phyloP scores from a whole-genome alignment of 2,113 vertebrate genomes.

The Phoxinus phoxinus region DNA sequence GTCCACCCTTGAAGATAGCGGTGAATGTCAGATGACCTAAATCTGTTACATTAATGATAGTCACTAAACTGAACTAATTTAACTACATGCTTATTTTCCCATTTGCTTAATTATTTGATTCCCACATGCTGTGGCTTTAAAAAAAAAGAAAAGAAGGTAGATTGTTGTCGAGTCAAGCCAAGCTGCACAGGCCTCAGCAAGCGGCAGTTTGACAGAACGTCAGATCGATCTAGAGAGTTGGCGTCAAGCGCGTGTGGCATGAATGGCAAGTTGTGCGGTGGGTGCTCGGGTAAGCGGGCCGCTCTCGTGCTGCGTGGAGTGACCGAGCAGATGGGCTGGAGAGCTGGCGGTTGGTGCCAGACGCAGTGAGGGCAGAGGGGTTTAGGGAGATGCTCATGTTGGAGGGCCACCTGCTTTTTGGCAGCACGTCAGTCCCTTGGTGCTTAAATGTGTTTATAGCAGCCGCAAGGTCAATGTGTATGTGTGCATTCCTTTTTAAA shows the following conservation, averaged over 20 bases:
- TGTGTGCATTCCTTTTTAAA: conserved; percentile 26
- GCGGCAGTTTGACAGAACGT: conserved; percentile 12
- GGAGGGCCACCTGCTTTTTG: conserved; percentile 72
- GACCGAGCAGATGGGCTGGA: conserved; percentile 76
- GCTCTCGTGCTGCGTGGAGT: conserved; percentile 63
- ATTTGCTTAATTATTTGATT: background rate
- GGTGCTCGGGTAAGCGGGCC: conserved; percentile 46
- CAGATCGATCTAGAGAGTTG: background rate
- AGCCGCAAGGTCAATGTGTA: conserved; percentile 38
- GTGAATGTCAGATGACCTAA: conserved; percentile 15
- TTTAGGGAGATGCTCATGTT: conserved; percentile 51
- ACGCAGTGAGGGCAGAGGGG: conserved; percentile 56
- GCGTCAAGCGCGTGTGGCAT: background rate
- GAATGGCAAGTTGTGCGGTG: conserved; percentile 20
- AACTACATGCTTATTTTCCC: background rate
- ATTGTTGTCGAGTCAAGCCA: background rate
- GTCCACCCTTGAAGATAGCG: conserved; percentile 18
- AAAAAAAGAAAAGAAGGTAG: background rate
- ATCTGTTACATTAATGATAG: background rate
- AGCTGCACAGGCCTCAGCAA: background rate
- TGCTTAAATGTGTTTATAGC: conserved; percentile 36
- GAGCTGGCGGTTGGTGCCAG: conserved; percentile 68
- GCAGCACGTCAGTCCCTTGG: conserved; percentile 54
- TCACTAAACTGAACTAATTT: conserved; percentile 14
- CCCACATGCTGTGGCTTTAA: background rate